Percentiles rank a stretch among this genome's conserved stretches.
These are phyloP conservation scores for Cataglyphis rosenhaueri DNA, from an alignment of 2,888 invertebrate species.

Conservation along the genomic window DNA sequence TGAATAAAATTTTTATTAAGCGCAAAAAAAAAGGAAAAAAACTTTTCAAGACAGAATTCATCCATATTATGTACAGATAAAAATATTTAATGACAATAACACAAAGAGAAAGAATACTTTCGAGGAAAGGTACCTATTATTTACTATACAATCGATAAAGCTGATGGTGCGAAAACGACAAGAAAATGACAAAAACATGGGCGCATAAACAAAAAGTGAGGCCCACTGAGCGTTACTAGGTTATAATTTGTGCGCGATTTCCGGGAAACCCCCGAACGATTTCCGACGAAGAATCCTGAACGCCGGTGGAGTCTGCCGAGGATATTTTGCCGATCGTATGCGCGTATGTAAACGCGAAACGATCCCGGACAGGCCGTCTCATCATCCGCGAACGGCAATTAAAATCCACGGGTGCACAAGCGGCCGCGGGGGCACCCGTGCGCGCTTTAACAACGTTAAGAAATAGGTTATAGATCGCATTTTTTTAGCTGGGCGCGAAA, in stretches of 20 bases:
- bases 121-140: slow-evolving; percentile 12
- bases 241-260: slow-evolving; percentile 77
- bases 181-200: slow-evolving; percentile 73
- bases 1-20: background rate
- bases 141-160: slow-evolving; percentile 35
- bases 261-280: slow-evolving; percentile 52
- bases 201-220: slow-evolving; percentile 80
- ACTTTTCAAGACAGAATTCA: background rate
- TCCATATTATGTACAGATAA: background rate
- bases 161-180: slow-evolving; percentile 7
- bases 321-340: slow-evolving; percentile 5
- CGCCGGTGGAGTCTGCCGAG: slow-evolving; percentile 3
- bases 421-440: slow-evolving; percentile 71
- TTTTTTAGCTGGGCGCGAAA: slow-evolving; percentile 59
- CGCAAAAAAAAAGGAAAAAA: background rate
- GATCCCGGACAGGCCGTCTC: slow-evolving; percentile 62
- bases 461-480: slow-evolving; percentile 81
- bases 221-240: slow-evolving; percentile 77
- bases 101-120: background rate
- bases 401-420: slow-evolving; percentile 77
- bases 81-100: slow-evolving; percentile 9
- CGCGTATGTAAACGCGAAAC: background rate
- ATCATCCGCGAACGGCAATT: slow-evolving; percentile 75
- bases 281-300: slow-evolving; percentile 9
- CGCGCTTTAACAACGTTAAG: slow-evolving; percentile 63